Percentiles rank a stretch among this genome's conserved stretches.
Conservation (phyloP, 2,113 vertebrate genomes). For the Dendrocopos noguchii region DNA sequence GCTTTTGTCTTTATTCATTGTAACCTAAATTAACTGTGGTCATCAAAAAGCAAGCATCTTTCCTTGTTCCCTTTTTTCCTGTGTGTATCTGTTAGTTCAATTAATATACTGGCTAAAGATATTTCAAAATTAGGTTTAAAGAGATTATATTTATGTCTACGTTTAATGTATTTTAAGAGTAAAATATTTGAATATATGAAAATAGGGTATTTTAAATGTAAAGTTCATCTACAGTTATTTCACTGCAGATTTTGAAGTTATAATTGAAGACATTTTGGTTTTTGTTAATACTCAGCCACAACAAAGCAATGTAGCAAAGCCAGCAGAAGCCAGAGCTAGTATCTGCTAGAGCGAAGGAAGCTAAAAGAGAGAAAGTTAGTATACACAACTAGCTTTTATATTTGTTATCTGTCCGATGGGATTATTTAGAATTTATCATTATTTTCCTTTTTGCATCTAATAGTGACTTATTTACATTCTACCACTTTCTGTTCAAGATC, state of each 20-base stretch:
- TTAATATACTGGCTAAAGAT: not conserved
- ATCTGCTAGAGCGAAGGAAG: too few relatives aligned
- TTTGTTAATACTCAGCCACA: too few relatives aligned
- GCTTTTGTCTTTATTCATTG: not conserved
- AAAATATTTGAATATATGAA: not conserved
- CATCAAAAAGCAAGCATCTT: not conserved
- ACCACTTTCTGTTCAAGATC: too few relatives aligned
- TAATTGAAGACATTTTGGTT: not conserved
- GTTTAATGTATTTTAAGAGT: not conserved
- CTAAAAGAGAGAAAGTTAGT: too few relatives aligned
- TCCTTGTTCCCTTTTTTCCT: not conserved
- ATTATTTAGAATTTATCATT: too few relatives aligned
- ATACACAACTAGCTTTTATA: too few relatives aligned
- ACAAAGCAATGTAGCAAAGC: too few relatives aligned
- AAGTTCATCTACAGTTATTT: not conserved
- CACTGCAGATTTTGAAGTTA: not conserved
- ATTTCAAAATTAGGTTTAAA: not conserved
- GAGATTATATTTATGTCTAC: not conserved
- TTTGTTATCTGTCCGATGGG: too few relatives aligned
- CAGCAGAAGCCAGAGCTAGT: too few relatives aligned
- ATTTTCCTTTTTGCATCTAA: too few relatives aligned
- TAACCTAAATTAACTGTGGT: not conserved
- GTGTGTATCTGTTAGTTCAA: not conserved
- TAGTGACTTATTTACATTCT: too few relatives aligned
- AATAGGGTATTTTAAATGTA: not conserved